A percentile compares a stretch with the other conserved stretches of the same genome.
phyloP scores from a whole-genome alignment of 2,797 vertebrate genomes.

The Silurus lanzhouensis region DNA sequence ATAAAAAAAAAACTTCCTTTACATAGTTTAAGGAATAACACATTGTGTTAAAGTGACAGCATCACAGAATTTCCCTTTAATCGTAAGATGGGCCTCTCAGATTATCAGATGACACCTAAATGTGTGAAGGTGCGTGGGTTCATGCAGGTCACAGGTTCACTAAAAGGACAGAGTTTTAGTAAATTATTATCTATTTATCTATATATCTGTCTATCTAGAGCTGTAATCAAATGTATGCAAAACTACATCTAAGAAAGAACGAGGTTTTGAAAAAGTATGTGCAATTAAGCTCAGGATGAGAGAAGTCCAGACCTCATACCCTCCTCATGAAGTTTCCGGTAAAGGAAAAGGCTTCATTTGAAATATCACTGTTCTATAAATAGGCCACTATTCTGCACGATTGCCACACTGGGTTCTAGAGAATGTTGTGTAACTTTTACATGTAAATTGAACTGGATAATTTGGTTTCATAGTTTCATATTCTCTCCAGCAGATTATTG shows the following conservation, averaged over 20 bases:
- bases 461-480: background rate
- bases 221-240: constrained; percentile 38
- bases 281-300: background rate
- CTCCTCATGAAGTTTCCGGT: too few species aligned
- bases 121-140: constrained; percentile 30
- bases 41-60: constrained; percentile 10
- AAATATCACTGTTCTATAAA: background rate
- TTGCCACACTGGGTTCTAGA: background rate
- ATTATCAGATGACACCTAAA: constrained; percentile 28
- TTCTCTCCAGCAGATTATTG: too few species aligned
- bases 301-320: background rate
- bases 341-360: background rate
- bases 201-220: background rate
- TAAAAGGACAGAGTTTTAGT: constrained; percentile 38
- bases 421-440: background rate
- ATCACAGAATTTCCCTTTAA: constrained; percentile 32
- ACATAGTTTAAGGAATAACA: background rate
- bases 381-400: background rate
- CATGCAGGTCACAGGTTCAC: constrained; percentile 37
- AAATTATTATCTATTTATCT: constrained; percentile 4
- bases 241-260: constrained; percentile 18
- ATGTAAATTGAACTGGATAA: background rate
- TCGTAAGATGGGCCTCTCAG: background rate
- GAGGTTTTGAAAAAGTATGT: constrained; percentile 37
- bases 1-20: constrained; percentile 23